Percentiles rank a stretch among this genome's conserved stretches.
These are phyloP conservation scores for Volucella zonaria DNA, from an alignment of 2,888 invertebrate species.

Conservation along the genomic window DNA sequence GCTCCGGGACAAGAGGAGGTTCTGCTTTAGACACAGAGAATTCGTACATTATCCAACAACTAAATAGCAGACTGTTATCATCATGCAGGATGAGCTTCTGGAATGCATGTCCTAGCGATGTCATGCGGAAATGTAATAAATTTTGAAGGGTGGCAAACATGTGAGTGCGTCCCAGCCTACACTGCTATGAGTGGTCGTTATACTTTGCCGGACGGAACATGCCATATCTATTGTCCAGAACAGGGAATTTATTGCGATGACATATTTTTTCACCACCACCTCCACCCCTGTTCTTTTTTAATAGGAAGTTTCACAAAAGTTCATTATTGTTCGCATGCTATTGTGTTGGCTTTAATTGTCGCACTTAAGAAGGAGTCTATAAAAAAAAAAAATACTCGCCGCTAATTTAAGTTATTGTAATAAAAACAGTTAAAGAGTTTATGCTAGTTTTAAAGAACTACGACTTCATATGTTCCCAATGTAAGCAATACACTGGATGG, in stretches of 20 bases:
- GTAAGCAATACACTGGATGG: too few species aligned
- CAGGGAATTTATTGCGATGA: slow-evolving; percentile 57
- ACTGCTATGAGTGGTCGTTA: neutral
- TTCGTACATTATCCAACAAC: slow-evolving; percentile 45
- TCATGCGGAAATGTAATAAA: slow-evolving; percentile 73
- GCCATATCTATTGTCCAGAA: slow-evolving; percentile 60
- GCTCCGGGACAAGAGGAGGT: neutral
- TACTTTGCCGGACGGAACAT: slow-evolving; percentile 61
- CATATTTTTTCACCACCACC: neutral
- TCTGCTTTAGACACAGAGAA: neutral
- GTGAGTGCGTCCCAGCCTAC: slow-evolving; percentile 37
- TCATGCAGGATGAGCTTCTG: slow-evolving; percentile 63
- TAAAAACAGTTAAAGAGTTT: too few species aligned
- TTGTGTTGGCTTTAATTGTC: slow-evolving; percentile 21
- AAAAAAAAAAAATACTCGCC: too few species aligned
- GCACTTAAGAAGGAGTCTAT: neutral
- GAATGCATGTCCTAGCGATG: slow-evolving; percentile 62
- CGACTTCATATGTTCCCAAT: too few species aligned
- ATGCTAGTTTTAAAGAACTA: too few species aligned
- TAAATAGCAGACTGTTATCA: slow-evolving; percentile 67
- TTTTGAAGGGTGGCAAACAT: slow-evolving; percentile 59
- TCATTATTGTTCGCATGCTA: slow-evolving; percentile 13
- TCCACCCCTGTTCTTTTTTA: slow-evolving; percentile 1
- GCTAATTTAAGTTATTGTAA: too few species aligned
- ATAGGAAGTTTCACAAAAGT: slow-evolving; percentile 12